Conservation (phyloP, 2,797 vertebrate genomes). For the Carcharodon carcharias region DNA sequence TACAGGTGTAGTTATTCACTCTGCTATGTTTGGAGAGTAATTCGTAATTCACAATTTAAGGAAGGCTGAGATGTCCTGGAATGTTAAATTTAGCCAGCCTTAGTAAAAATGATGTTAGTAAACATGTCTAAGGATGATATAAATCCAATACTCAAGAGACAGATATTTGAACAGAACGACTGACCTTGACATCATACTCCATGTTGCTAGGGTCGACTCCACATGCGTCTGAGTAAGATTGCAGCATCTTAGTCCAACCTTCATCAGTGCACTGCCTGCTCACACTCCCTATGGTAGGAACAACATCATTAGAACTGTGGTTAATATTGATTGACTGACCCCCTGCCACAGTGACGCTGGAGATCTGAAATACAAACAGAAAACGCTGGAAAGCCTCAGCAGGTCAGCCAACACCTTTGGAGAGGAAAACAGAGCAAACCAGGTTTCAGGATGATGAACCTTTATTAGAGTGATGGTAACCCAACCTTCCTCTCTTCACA, state of each 20-base stretch:
- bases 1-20: background rate
- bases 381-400: background rate
- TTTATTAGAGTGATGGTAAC: background rate
- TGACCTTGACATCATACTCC: background rate
- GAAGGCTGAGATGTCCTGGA: background rate
- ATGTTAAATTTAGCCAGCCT: background rate
- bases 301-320: background rate
- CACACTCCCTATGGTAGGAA: background rate
- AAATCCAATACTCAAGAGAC: background rate
- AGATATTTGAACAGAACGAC: background rate
- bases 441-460: background rate
- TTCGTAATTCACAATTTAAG: no score
- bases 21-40: background rate
- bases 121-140: background rate
- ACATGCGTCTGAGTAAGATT: background rate
- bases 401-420: background rate
- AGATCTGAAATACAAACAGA: background rate
- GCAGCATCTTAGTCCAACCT: constrained; percentile 19
- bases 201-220: background rate
- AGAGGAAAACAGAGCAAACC: background rate
- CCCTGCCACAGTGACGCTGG: background rate
- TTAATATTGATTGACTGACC: background rate
- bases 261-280: background rate
- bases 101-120: background rate
- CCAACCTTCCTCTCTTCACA: background rate